Evolutionary conservation across 1,140 invertebrate species (phyloP).

Genomic region (Danaus melanippus): DNA sequence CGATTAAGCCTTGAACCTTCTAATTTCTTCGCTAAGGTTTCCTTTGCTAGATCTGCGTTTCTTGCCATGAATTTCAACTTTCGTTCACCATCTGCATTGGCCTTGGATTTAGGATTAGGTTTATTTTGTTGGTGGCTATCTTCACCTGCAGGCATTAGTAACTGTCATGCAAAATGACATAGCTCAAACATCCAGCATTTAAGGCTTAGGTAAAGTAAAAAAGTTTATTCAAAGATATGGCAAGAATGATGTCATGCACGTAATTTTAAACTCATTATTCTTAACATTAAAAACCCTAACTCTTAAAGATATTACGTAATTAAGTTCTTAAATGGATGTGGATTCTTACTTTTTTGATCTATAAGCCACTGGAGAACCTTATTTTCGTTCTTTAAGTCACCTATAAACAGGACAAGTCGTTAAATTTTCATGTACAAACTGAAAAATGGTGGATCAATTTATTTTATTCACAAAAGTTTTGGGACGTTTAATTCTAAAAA

Average conservation of each 20-base stretch:
- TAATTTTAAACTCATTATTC: conserved; percentile 44
- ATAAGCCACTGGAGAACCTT: conserved; percentile 95
- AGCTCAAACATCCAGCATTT: conserved; percentile 69
- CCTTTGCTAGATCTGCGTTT: conserved; percentile 17
- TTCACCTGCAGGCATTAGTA: conserved; percentile 74
- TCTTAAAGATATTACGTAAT: conserved; percentile 42
- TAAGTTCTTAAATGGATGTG: conserved; percentile 69
- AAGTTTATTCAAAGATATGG: conserved; percentile 38
- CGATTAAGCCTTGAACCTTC: conserved; percentile 35
- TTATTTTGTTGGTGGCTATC: conserved; percentile 63
- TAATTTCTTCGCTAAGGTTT: conserved; percentile 33
- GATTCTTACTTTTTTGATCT: conserved; percentile 93
- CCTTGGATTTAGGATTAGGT: conserved; percentile 60
- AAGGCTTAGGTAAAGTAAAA: conserved; percentile 54
- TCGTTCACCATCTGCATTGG: conserved; percentile 67
- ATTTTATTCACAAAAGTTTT: no score
- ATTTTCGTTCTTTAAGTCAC: conserved; percentile 95
- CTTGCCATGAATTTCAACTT: conserved; percentile 39
- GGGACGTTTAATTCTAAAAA: no score
- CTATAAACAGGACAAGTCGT: conserved; percentile 76
- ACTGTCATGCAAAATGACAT: conserved; percentile 73
- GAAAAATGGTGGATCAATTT: no score
- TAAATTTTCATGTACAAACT: conserved; percentile 2
- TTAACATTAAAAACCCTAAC: conserved; percentile 36
- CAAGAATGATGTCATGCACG: conserved; percentile 70